These are phyloP conservation scores for Chamaea fasciata DNA, from an alignment of 2,113 vertebrate genomes.

Conservation along the genomic window DNA sequence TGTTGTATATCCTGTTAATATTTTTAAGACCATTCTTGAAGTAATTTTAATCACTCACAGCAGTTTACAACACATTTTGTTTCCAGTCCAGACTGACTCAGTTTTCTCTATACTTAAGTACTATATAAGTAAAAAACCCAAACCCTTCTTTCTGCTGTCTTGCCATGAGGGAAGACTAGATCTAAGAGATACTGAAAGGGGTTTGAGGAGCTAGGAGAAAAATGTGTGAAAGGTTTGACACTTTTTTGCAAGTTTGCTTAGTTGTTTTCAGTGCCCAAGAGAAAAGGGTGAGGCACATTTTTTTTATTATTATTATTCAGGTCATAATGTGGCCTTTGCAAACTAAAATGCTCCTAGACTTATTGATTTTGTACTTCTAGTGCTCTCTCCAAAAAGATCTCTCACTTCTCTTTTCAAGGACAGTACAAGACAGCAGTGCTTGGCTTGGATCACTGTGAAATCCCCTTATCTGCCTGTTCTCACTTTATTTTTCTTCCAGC, in stretches of 20 bases:
- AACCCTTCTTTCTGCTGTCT: background rate
- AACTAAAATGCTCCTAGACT: background rate
- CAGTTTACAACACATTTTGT: background rate
- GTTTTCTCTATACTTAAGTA: background rate
- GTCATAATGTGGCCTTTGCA: background rate
- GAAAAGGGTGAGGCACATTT: background rate
- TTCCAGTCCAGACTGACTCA: background rate
- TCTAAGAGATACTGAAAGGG: background rate
- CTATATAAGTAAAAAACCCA: background rate
- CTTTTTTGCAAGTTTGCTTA: conserved; percentile 4
- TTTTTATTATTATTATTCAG: background rate
- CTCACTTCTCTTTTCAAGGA: conserved; percentile 8
- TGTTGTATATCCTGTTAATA: background rate
- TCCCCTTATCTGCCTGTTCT: conserved; percentile 8
- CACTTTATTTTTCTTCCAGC: background rate
- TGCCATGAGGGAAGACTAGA: background rate
- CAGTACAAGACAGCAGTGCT: background rate
- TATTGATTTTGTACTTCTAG: background rate
- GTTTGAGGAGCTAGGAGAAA: background rate
- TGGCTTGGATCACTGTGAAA: background rate
- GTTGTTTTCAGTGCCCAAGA: background rate
- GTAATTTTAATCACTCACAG: background rate
- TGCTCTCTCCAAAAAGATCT: background rate
- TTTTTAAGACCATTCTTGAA: background rate
- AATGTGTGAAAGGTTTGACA: background rate